Percentiles rank a stretch among this genome's conserved stretches.
phyloP scores from a whole-genome alignment of 2,888 invertebrate species.

The Prostheceraeus crozeri region DNA sequence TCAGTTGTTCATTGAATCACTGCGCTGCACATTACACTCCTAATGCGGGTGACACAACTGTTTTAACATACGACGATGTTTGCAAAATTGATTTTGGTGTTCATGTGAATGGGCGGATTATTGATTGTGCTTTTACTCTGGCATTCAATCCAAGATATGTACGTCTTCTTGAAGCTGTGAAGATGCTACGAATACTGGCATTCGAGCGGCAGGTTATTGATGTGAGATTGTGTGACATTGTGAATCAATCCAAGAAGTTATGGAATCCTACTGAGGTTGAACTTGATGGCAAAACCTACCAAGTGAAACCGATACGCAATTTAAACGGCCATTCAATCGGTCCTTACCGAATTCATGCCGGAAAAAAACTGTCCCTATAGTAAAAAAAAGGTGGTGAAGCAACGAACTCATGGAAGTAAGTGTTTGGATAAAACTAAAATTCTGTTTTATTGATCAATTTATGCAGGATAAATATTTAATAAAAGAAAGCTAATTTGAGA shows the following conservation, averaged over 20 bases:
- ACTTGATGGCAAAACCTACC: conserved; percentile 86
- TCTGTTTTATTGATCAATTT: no score
- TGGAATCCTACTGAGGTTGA: conserved; percentile 99
- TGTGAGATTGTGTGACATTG: conserved; percentile 90
- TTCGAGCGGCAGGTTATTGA: conserved; percentile 71
- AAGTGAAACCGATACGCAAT: conserved; percentile 90
- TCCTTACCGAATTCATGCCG: conserved; percentile 82
- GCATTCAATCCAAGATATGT: conserved; percentile 94
- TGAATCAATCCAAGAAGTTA: conserved; percentile 92
- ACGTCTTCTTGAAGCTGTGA: conserved; percentile 73
- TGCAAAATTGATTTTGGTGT: conserved; percentile 98
- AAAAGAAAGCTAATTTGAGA: no score
- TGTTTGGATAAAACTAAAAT: no score
- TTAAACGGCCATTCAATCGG: conserved; percentile 96
- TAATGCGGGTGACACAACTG: conserved; percentile 91
- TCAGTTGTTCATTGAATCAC: conserved; percentile 76
- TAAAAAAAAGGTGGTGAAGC: conserved; percentile 96
- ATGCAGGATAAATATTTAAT: no score
- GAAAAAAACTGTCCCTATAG: conserved; percentile 98
- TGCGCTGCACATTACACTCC: conserved; percentile 99
- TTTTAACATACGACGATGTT: conserved; percentile 86
- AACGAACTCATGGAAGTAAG: conserved; percentile 79
- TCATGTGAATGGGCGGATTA: conserved; percentile 69
- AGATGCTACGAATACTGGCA: conserved; percentile 96
- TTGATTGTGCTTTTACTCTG: conserved; percentile 96